A percentile compares a stretch with the other conserved stretches of the same genome.
phyloP scores from a whole-genome alignment of 2,888 invertebrate species.

The Octodonta nipae region DNA sequence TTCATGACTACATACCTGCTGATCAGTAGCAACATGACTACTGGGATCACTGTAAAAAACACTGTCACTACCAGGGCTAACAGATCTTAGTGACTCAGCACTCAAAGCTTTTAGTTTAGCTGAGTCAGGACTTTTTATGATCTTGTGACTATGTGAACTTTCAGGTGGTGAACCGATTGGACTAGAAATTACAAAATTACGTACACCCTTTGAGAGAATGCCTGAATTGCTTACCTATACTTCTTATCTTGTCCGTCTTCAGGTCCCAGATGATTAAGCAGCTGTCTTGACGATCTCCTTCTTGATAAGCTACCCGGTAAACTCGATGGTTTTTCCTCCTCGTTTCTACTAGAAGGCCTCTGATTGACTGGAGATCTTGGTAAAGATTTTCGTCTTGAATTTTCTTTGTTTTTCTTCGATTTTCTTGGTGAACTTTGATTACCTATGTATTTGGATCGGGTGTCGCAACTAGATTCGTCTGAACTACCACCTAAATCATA shows the following conservation, averaged over 20 bases:
- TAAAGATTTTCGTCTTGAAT: slow-evolving; percentile 51
- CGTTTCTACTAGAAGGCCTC: slow-evolving; percentile 24
- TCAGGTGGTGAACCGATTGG: slow-evolving; percentile 3
- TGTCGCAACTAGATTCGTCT: slow-evolving; percentile 37
- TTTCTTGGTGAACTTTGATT: slow-evolving; percentile 42
- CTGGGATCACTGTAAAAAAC: slow-evolving; percentile 78
- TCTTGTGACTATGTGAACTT: slow-evolving; percentile 1
- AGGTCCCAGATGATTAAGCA: slow-evolving; percentile 2
- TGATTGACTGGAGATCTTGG: slow-evolving; percentile 45
- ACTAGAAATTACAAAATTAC: neutral
- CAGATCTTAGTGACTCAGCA: slow-evolving; percentile 76
- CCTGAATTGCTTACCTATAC: slow-evolving; percentile 6
- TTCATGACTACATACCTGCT: no score
- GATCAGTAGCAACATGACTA: slow-evolving; percentile 37
- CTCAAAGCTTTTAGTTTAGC: slow-evolving; percentile 63
- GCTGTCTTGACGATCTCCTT: slow-evolving; percentile 40
- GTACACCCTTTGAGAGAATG: neutral
- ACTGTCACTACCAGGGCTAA: slow-evolving; percentile 79
- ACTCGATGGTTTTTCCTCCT: slow-evolving; percentile 30
- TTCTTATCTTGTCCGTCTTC: slow-evolving; percentile 6
- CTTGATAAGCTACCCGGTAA: slow-evolving; percentile 44
- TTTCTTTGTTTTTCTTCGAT: slow-evolving; percentile 49
- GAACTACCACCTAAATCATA: no score
- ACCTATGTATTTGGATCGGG: slow-evolving; percentile 12
- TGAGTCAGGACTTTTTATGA: slow-evolving; percentile 24